A percentile compares a stretch with the other conserved stretches of the same genome.
phyloP scores from a whole-genome alignment of 2,113 vertebrate genomes.

The Bombycilla garrulus region DNA sequence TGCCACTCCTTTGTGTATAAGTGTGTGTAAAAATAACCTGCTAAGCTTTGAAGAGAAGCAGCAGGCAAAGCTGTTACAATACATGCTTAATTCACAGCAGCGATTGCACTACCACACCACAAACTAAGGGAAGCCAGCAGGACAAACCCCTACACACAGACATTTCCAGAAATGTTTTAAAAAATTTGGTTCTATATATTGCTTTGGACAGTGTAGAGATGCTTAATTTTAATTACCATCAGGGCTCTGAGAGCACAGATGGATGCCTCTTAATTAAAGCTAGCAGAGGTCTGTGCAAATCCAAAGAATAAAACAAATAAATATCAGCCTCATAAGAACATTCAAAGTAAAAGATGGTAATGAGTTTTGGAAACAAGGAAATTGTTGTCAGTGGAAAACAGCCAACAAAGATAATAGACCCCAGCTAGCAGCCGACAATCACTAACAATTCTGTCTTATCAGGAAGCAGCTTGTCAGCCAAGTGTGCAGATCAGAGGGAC shows the following conservation, averaged over 20 bases:
- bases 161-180: neutral
- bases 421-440: neutral
- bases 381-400: slow-evolving; percentile 14
- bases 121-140: neutral
- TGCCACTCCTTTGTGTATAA: neutral
- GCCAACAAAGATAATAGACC: neutral
- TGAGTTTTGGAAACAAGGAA: neutral
- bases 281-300: neutral
- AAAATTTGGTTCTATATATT: neutral
- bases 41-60: neutral
- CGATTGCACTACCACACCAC: neutral
- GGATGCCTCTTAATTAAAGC: slow-evolving; percentile 24
- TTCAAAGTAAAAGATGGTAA: slow-evolving; percentile 33
- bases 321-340: neutral
- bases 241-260: neutral
- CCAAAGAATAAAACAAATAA: slow-evolving; percentile 22
- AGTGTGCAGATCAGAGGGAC: neutral
- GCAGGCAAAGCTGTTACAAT: neutral
- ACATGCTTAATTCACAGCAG: neutral
- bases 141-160: neutral
- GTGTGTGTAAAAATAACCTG: neutral
- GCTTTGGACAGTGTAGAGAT: neutral
- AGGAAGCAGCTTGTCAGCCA: neutral
- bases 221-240: slow-evolving; percentile 22
- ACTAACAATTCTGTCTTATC: neutral